Conservation (phyloP, 1,140 invertebrate genomes). For the Popillia japonica region DNA sequence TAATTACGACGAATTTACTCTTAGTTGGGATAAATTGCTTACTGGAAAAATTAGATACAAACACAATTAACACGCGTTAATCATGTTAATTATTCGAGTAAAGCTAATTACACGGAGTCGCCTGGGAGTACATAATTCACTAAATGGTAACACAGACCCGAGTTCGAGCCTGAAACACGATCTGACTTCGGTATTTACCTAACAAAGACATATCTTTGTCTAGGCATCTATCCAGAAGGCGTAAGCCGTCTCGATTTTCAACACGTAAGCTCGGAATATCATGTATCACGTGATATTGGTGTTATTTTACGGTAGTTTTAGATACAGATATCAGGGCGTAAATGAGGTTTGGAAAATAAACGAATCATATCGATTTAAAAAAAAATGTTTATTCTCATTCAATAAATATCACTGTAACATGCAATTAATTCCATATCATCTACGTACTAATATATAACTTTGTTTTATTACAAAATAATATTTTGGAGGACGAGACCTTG, state of each 20-base stretch:
- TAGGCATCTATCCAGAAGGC: not conserved
- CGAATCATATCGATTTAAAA: not conserved
- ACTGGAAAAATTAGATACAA: too few species aligned
- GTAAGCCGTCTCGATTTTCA: not conserved
- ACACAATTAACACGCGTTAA: too few species aligned
- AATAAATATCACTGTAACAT: not conserved
- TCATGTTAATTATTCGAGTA: not conserved
- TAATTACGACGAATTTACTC: too few species aligned
- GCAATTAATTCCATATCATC: too few species aligned
- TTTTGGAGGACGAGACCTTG: too few species aligned
- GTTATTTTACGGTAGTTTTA: too few species aligned
- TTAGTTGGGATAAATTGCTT: too few species aligned
- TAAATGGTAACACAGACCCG: not conserved
- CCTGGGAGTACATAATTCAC: not conserved
- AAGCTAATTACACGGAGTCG: constrained; percentile 3
- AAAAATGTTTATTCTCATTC: not conserved
- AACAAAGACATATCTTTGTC: constrained; percentile 1
- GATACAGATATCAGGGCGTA: too few species aligned
- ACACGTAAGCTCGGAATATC: not conserved
- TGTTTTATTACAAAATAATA: too few species aligned
- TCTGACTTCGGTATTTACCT: not conserved
- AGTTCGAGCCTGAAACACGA: not conserved
- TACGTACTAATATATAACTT: too few species aligned
- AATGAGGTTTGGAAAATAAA: too few species aligned
- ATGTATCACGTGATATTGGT: not conserved